A percentile compares a stretch with the other conserved stretches of the same genome.
Evolutionary conservation across 1,140 invertebrate species (phyloP).

Genomic region (Brevipalpus yothersi): DNA sequence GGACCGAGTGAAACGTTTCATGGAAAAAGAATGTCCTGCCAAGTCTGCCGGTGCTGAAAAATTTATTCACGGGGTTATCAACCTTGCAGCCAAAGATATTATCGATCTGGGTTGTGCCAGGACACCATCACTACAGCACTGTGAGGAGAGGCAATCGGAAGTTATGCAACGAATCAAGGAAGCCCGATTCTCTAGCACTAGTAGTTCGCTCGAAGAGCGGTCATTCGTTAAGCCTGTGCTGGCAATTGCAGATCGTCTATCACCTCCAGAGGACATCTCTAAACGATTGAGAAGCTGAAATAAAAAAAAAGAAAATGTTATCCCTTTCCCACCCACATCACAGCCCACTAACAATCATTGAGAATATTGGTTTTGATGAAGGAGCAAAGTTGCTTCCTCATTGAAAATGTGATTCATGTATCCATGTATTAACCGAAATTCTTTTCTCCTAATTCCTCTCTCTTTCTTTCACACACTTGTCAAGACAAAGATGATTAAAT

Average conservation of each 20-base stretch:
- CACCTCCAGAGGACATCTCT: too few species aligned
- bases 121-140: background rate
- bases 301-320: too few species aligned
- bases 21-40: background rate
- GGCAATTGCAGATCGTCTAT: background rate
- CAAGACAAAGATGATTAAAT: too few species aligned
- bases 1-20: background rate
- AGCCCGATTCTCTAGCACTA: background rate
- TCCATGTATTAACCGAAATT: too few species aligned
- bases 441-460: too few species aligned
- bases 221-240: background rate
- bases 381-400: too few species aligned
- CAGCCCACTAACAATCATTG: too few species aligned
- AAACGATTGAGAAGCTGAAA: too few species aligned
- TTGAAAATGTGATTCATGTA: too few species aligned
- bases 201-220: background rate
- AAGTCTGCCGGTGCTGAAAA: background rate
- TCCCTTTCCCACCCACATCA: too few species aligned
- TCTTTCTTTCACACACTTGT: too few species aligned
- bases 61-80: background rate
- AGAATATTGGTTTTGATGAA: too few species aligned
- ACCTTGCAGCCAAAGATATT: background rate
- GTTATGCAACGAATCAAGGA: background rate
- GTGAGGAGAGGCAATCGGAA: background rate
- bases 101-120: background rate